Conservation (phyloP, 2,888 invertebrate species). For the Leptinotarsa peninsularis region DNA sequence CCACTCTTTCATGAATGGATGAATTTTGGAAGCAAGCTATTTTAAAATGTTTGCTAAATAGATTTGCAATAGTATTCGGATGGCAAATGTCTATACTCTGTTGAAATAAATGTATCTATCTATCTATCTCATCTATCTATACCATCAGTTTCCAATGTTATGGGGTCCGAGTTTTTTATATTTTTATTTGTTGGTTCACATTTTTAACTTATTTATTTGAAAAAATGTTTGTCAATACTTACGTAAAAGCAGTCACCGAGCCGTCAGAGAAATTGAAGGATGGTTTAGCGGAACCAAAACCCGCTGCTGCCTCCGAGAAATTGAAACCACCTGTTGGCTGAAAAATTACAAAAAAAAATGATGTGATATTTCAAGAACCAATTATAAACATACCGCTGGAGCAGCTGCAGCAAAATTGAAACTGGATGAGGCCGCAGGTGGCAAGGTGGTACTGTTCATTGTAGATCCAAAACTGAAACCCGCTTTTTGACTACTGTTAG, state of each 20-base stretch:
- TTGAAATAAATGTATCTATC: no score
- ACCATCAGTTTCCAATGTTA: no score
- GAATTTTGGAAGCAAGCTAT: no score
- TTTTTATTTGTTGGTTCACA: no score
- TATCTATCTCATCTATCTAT: no score
- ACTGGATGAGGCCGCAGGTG: slow-evolving; percentile 39
- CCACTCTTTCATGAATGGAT: no score
- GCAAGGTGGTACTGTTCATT: slow-evolving; percentile 2
- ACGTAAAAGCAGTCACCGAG: slow-evolving; percentile 66
- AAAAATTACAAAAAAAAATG: slow-evolving; percentile 34
- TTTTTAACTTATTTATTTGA: no score
- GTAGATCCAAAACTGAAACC: slow-evolving; percentile 58
- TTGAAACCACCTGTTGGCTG: slow-evolving; percentile 58
- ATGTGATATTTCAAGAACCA: background rate
- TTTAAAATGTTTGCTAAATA: no score
- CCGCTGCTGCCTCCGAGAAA: slow-evolving; percentile 55
- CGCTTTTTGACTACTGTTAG: slow-evolving; percentile 52
- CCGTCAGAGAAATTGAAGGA: slow-evolving; percentile 69
- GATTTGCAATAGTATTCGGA: no score
- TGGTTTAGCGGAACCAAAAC: slow-evolving; percentile 67
- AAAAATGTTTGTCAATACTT: slow-evolving; percentile 52
- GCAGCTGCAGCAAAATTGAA: slow-evolving; percentile 60
- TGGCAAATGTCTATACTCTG: no score
- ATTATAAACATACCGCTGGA: slow-evolving; percentile 50
- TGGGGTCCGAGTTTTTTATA: no score